Conservation (phyloP, 2,888 invertebrate genomes). For the Acleris emargana region DNA sequence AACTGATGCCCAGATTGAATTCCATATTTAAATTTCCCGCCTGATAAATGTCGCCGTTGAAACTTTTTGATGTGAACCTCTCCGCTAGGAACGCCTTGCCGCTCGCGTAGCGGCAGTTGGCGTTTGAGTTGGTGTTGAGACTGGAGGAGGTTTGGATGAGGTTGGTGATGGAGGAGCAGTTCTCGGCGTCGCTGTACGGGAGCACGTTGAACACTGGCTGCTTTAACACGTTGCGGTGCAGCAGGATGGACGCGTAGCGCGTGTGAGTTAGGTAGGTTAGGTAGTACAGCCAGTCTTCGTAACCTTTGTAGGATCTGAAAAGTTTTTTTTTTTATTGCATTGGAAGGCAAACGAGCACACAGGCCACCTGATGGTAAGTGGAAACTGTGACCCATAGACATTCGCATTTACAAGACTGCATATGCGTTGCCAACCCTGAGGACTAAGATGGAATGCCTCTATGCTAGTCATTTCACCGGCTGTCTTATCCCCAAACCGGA, state of each 20-base stretch:
- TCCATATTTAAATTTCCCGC: slow-evolving; percentile 87
- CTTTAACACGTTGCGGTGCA: slow-evolving; percentile 88
- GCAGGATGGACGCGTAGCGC: slow-evolving; percentile 90
- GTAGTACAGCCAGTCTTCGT: slow-evolving; percentile 92
- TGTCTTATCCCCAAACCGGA: too few species aligned
- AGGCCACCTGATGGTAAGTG: too few species aligned
- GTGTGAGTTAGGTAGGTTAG: slow-evolving; percentile 91
- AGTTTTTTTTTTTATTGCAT: too few species aligned
- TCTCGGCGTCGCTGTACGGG: slow-evolving; percentile 78
- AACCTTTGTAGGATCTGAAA: slow-evolving; percentile 89
- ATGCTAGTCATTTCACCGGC: too few species aligned
- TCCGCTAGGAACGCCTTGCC: slow-evolving; percentile 89
- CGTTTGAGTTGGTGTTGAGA: slow-evolving; percentile 76
- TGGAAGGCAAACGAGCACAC: too few species aligned
- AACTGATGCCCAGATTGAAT: slow-evolving; percentile 91
- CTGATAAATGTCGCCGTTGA: slow-evolving; percentile 81
- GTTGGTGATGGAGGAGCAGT: slow-evolving; percentile 81
- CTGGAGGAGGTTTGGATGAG: slow-evolving; percentile 81
- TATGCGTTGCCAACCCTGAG: too few species aligned
- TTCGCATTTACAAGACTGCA: too few species aligned
- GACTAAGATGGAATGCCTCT: too few species aligned
- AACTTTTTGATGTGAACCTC: slow-evolving; percentile 85
- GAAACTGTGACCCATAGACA: too few species aligned
- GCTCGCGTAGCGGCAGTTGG: slow-evolving; percentile 87
- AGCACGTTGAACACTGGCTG: slow-evolving; percentile 80